Conservation (phyloP, 2,888 invertebrate species). For the Abrostola tripartita region DNA sequence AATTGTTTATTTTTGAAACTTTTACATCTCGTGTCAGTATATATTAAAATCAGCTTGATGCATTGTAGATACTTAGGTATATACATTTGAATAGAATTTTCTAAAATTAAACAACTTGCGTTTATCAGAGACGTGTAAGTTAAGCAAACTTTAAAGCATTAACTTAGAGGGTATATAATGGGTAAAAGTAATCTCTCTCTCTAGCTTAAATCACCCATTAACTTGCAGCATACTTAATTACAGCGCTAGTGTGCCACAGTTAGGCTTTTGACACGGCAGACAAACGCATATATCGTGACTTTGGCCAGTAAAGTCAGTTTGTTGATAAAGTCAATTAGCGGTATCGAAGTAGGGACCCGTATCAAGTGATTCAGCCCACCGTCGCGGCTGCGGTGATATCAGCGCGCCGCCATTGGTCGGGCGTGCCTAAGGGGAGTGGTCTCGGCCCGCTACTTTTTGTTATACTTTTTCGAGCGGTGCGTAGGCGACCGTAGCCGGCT, state of each 20-base stretch:
- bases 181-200: conserved; percentile 53
- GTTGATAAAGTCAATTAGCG: conserved; percentile 89
- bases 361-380: conserved; percentile 85
- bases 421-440: conserved; percentile 82
- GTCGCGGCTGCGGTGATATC: conserved; percentile 74
- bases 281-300: conserved; percentile 88
- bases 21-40: not conserved
- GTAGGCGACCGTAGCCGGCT: conserved; percentile 80
- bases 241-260: conserved; percentile 81
- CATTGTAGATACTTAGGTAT: no score
- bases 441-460: conserved; percentile 80
- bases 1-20: not conserved
- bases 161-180: conserved; percentile 42
- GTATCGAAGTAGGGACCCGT: conserved; percentile 86
- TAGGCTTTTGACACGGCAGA: conserved; percentile 86
- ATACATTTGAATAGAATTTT: not conserved
- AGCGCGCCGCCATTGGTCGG: conserved; percentile 77
- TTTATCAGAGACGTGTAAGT: conserved; percentile 15
- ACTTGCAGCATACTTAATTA: conserved; percentile 82
- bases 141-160: conserved; percentile 39
- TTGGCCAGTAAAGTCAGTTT: conserved; percentile 87
- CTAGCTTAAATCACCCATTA: conserved; percentile 80
- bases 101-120: conserved; percentile 11
- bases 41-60: not conserved
- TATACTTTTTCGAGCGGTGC: conserved; percentile 78